Conservation (phyloP, 2,888 invertebrate species). For the Hofmannophila pseudospretella region DNA sequence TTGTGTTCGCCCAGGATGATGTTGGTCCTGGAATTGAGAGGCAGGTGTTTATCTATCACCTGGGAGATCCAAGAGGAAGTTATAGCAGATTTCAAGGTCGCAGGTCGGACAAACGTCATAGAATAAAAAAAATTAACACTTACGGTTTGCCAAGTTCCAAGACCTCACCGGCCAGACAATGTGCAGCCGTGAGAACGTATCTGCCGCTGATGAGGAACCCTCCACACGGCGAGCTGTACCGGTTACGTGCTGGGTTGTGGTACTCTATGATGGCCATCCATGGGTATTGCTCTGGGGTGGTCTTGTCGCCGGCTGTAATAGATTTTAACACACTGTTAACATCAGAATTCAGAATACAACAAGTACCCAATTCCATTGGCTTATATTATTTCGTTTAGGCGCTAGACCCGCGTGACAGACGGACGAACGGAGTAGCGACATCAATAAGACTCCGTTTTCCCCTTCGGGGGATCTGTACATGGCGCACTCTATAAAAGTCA, state of each 20-base stretch:
- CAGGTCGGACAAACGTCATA: background rate
- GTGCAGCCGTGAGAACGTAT: constrained; percentile 77
- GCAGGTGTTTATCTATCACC: too few species aligned
- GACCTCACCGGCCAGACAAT: constrained; percentile 63
- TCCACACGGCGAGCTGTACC: constrained; percentile 38
- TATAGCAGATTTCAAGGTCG: too few species aligned
- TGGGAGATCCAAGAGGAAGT: too few species aligned
- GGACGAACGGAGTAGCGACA: too few species aligned
- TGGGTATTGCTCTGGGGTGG: constrained; percentile 73
- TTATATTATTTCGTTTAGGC: too few species aligned
- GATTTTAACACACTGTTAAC: background rate
- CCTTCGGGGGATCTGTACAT: too few species aligned
- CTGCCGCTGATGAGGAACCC: constrained; percentile 69
- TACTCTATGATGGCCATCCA: constrained; percentile 77
- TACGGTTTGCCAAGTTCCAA: constrained; percentile 56
- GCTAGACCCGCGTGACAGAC: too few species aligned
- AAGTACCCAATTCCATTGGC: too few species aligned
- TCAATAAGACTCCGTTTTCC: too few species aligned
- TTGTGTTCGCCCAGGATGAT: constrained; percentile 70
- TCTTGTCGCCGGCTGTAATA: constrained; percentile 36
- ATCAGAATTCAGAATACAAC: background rate
- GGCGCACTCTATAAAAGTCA: too few species aligned
- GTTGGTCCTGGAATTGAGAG: constrained; percentile 17
- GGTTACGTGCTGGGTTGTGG: constrained; percentile 13
- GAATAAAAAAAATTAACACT: too few species aligned